phyloP scores from a whole-genome alignment of 2,888 invertebrate genomes.

The Epirrhoe alternata region DNA sequence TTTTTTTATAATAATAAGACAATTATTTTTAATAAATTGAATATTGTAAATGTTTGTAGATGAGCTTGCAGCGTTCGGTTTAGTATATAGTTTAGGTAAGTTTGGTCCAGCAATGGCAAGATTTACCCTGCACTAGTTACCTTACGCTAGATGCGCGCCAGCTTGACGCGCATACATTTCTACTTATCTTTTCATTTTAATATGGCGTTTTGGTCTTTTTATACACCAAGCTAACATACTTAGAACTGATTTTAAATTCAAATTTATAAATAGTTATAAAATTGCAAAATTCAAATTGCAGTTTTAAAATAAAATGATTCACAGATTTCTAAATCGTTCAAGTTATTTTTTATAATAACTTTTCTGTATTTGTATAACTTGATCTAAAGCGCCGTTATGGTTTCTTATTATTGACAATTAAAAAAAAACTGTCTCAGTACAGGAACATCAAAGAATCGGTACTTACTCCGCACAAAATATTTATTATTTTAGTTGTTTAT shows the following conservation, averaged over 20 bases:
- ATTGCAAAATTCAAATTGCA: too few relatives aligned
- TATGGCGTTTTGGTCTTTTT: slow-evolving; percentile 17
- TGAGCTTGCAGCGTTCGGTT: slow-evolving; percentile 81
- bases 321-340: too few relatives aligned
- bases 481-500: slow-evolving; percentile 60
- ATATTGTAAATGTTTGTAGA: slow-evolving; percentile 68
- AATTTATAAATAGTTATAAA: too few relatives aligned
- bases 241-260: too few relatives aligned
- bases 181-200: slow-evolving; percentile 46
- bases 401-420: slow-evolving; percentile 27
- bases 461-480: slow-evolving; percentile 79
- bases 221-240: background rate
- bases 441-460: slow-evolving; percentile 59
- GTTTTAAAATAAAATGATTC: too few relatives aligned
- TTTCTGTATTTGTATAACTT: slow-evolving; percentile 14
- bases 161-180: slow-evolving; percentile 47
- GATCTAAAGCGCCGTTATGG: slow-evolving; percentile 29
- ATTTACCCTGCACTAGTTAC: slow-evolving; percentile 69
- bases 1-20: slow-evolving; percentile 56
- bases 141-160: slow-evolving; percentile 38
- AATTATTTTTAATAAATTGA: slow-evolving; percentile 64
- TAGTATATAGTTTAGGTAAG: slow-evolving; percentile 50
- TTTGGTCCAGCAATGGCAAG: slow-evolving; percentile 45
- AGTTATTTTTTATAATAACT: background rate
- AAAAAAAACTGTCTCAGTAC: slow-evolving; percentile 36